Base-by-base conservation (phyloP, 2,888 invertebrate species). In the Mermis nigrescens region DNA sequence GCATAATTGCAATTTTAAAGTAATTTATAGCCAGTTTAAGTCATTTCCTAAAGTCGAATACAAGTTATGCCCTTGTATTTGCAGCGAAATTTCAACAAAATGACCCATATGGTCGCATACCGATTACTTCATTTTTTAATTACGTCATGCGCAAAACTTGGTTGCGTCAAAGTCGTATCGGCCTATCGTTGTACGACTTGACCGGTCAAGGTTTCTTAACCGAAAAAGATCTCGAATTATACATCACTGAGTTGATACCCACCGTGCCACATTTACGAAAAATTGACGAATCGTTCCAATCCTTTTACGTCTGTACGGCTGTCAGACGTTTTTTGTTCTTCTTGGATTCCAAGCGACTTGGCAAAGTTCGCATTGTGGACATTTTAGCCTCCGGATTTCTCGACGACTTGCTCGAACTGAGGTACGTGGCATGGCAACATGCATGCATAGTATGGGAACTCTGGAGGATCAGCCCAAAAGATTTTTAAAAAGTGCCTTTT, bases 271-370 rank as follows among this genome's bases (percentile, higher is more conserved):
- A 91, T 69, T 73, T 63, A 46, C 55, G 27, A 1, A 51, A 48
- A 28, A 22, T 62, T 19, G 61, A 61, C 27, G 84, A 86, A 38
- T 88, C 90, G 0, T 92, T 94, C 76, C 87, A 89, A 68, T 86
- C 85, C 15, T 94, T 94, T 77, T 95, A 94, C 73, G 85, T 91
- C 26, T 92, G 92, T 72, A 91, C 92, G 0, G 92, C 90, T 1
- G 90, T 90, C 0, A 80, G 92, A 66, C 91, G 92, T 73, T 92
- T 95, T 76, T 81, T 94, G 68, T 95, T 95, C 77, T 94, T 92
- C 72, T 77, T 95, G 19, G 94, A 94, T 73, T 87, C 88, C 0
- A 74, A 89, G 63, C 78, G 86, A 63, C 86, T 87, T 0, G 89
- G 90, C 0, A 80, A 86, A 64, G 86, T 94, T 55, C 80, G 86